phyloP scores from a whole-genome alignment of 2,888 invertebrate species.

The Allolobophora icterica region DNA sequence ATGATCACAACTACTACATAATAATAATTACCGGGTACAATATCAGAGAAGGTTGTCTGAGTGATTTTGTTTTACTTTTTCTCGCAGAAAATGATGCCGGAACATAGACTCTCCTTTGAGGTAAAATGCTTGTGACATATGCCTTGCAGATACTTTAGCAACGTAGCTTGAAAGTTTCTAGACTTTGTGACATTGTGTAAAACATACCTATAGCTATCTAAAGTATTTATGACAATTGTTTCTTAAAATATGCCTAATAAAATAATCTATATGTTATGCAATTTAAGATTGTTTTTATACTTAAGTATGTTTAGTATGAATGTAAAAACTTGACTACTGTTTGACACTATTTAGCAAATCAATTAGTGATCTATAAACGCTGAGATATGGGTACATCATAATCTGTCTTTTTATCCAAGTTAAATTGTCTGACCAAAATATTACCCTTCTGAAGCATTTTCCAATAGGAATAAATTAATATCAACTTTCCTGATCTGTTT shows the following conservation, averaged over 20 bases:
- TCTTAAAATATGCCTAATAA: too few species aligned
- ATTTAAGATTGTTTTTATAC: too few species aligned
- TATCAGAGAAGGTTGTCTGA: not conserved
- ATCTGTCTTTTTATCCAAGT: not conserved
- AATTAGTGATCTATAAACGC: too few species aligned
- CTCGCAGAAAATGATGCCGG: conserved; percentile 20
- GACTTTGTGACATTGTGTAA: too few species aligned
- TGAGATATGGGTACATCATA: too few species aligned
- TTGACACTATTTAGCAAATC: too few species aligned
- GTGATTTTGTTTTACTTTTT: not conserved
- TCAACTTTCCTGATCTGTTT: not conserved
- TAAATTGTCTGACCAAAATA: not conserved
- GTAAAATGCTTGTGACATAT: not conserved
- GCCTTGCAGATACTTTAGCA: not conserved
- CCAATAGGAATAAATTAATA: not conserved
- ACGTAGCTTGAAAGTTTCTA: not conserved
- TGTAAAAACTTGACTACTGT: too few species aligned
- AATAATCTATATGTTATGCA: too few species aligned
- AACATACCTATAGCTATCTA: too few species aligned
- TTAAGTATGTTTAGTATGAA: too few species aligned
- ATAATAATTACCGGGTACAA: too few species aligned
- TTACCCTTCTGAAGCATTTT: not conserved
- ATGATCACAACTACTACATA: not conserved
- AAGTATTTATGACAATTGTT: too few species aligned
- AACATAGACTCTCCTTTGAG: conserved; percentile 22